phyloP scores from a whole-genome alignment of 2,888 invertebrate species.

The Drosophila longiperda region DNA sequence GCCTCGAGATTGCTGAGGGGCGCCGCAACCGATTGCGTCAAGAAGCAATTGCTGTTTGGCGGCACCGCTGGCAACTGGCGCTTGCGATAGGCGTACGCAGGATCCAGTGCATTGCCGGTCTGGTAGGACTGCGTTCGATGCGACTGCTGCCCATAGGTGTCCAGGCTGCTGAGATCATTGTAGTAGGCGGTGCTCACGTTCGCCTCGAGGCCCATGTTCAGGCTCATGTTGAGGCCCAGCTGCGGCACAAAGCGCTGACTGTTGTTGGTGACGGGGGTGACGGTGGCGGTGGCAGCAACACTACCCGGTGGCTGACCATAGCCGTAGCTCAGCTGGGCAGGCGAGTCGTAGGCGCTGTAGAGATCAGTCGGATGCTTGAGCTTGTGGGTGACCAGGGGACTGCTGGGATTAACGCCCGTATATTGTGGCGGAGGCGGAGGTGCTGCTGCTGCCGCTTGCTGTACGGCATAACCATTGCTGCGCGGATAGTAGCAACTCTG shows the following conservation, averaged over 20 bases:
- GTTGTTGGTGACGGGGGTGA: constrained; percentile 6
- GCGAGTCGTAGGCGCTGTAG: constrained; percentile 66
- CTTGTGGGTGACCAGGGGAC: constrained; percentile 49
- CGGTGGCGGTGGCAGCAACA: constrained; percentile 4
- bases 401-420: constrained; percentile 21
- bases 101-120: constrained; percentile 49
- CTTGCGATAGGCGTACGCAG: constrained; percentile 66
- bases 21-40: constrained; percentile 40
- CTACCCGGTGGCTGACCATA: constrained; percentile 26
- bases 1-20: constrained; percentile 58
- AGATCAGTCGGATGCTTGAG: constrained; percentile 80
- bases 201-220: constrained; percentile 46
- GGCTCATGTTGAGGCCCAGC: constrained; percentile 40
- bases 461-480: constrained; percentile 50
- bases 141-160: constrained; percentile 63
- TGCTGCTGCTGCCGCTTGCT: constrained; percentile 8
- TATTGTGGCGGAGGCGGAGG: constrained; percentile 45
- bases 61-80: constrained; percentile 36
- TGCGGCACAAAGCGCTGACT: constrained; percentile 49
- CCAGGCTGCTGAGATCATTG: constrained; percentile 76
- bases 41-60: constrained; percentile 48
- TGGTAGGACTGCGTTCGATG: constrained; percentile 44
- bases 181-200: constrained; percentile 59
- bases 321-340: constrained; percentile 54
- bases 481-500: constrained; percentile 78